phyloP scores from a whole-genome alignment of 2,797 vertebrate genomes.

The Oryzias dopingdopingensis region DNA sequence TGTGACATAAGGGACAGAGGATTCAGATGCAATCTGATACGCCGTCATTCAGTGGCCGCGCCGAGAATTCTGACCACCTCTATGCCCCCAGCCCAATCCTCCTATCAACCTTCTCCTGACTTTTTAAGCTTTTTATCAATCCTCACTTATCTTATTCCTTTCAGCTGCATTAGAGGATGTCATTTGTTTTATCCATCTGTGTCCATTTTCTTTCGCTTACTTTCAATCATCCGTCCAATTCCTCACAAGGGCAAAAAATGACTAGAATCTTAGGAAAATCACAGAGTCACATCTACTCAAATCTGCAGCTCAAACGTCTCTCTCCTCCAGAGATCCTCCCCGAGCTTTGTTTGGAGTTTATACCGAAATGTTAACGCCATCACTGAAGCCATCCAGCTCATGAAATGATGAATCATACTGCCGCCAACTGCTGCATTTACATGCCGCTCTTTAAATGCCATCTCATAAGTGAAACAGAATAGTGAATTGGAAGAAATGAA shows the following conservation, averaged over 20 bases:
- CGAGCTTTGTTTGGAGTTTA: constrained; percentile 6
- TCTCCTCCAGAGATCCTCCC: not conserved
- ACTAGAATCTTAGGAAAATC: constrained; percentile 24
- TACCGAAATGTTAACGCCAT: constrained; percentile 14
- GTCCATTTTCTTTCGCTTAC: constrained; percentile 1
- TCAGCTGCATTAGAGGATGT: constrained; percentile 16
- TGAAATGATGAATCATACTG: constrained; percentile 17
- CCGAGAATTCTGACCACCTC: constrained; percentile 34
- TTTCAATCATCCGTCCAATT: constrained; percentile 43
- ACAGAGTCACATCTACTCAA: constrained; percentile 8
- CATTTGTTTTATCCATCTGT: not conserved
- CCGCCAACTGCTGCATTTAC: constrained; percentile 6
- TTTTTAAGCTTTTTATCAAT: constrained; percentile 21
- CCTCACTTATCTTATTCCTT: constrained; percentile 49
- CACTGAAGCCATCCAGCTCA: constrained; percentile 17
- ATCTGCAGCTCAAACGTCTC: not conserved
- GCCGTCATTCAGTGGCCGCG: constrained; percentile 46
- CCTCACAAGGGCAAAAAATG: constrained; percentile 35
- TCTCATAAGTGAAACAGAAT: constrained; percentile 5
- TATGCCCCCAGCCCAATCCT: constrained; percentile 23
- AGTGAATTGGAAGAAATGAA: constrained; percentile 3
- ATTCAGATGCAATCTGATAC: constrained; percentile 51
- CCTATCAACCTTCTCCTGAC: constrained; percentile 20
- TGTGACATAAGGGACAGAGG: constrained; percentile 33
- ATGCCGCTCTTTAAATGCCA: constrained; percentile 14